Evolutionary conservation across 2,888 invertebrate genomes (phyloP).

Genomic region (Campopleginae sp.): DNA sequence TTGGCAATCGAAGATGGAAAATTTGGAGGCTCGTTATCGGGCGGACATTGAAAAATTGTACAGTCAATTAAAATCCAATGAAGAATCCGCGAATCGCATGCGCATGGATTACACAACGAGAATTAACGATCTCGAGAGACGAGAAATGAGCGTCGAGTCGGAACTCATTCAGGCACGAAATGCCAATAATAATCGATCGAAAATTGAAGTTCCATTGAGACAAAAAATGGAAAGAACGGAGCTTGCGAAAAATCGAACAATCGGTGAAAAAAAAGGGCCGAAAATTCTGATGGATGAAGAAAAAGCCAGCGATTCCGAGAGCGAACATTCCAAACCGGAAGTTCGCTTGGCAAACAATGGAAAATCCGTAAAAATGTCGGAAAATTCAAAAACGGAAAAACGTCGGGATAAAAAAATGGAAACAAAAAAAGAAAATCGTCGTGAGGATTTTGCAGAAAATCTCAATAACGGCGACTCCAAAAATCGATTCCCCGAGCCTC

Average conservation of each 20-base stretch:
- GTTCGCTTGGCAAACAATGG: background rate
- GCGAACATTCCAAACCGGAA: background rate
- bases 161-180: background rate
- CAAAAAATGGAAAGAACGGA: background rate
- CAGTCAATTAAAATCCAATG: slow-evolving; percentile 77
- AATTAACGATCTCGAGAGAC: slow-evolving; percentile 76
- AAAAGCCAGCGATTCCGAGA: background rate
- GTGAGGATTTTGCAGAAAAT: slow-evolving; percentile 3
- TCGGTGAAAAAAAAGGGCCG: background rate
- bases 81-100: slow-evolving; percentile 75
- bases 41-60: slow-evolving; percentile 79
- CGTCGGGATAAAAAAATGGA: background rate
- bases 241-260: background rate
- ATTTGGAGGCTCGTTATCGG: slow-evolving; percentile 78
- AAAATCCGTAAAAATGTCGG: background rate
- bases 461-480: slow-evolving; percentile 33
- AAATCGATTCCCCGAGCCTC: background rate
- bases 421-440: background rate
- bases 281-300: background rate
- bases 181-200: background rate
- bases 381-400: background rate
- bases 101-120: slow-evolving; percentile 79
- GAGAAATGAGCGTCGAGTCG: slow-evolving; percentile 37
- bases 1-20: slow-evolving; percentile 81
- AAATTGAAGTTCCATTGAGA: background rate